Evolutionary conservation across 2,888 invertebrate species (phyloP).

Genomic region (Scaptodrosophila latifasciaeformis): DNA sequence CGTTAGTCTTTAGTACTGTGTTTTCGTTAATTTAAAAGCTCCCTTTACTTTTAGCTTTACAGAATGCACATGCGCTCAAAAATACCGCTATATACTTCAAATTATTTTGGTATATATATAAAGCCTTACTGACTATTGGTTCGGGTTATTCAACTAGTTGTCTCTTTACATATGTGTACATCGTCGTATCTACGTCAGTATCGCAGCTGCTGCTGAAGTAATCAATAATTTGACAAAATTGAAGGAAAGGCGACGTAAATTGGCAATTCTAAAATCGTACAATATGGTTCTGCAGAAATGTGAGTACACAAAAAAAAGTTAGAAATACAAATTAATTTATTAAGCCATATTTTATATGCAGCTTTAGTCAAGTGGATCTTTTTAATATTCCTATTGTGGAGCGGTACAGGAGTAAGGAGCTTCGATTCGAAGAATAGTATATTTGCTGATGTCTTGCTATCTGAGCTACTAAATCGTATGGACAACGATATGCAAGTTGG

Average conservation of each 20-base stretch:
- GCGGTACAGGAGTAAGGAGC: conserved; percentile 17
- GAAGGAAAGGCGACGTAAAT: conserved; percentile 39
- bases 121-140: no score
- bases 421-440: conserved; percentile 78
- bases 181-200: conserved; percentile 9
- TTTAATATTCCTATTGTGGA: conserved; percentile 30
- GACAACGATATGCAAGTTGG: conserved; percentile 82
- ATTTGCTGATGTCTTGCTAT: conserved; percentile 83
- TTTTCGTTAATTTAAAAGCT: no score
- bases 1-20: no score
- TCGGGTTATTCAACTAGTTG: conserved; percentile 58
- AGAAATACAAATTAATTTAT: neutral
- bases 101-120: conserved; percentile 12
- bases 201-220: conserved; percentile 42
- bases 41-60: no score
- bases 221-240: conserved; percentile 45
- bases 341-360: conserved; percentile 11
- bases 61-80: conserved; percentile 15
- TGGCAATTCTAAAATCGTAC: conserved; percentile 26
- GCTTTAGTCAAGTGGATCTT: conserved; percentile 31
- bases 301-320: conserved; percentile 16
- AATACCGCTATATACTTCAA: neutral
- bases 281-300: conserved; percentile 47
- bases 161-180: conserved; percentile 31
- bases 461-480: conserved; percentile 86